Base-by-base conservation (phyloP, 2,113 vertebrate species). In the Neolamprologus hecqui region DNA sequence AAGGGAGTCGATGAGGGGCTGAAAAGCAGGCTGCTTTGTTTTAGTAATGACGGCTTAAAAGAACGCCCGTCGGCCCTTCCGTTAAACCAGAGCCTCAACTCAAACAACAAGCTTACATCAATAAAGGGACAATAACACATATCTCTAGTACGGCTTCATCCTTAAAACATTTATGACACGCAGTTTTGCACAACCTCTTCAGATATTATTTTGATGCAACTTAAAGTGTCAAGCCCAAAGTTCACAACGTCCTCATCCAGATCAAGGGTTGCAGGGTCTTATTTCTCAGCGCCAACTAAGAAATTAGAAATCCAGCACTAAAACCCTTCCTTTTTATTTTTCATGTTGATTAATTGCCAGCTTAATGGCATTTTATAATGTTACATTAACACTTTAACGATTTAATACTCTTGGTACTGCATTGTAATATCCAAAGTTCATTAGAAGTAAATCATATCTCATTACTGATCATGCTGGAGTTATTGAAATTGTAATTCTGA, bases 21-120 rank as follows among this genome's bases (percentile, higher is more conserved):
- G 95, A 96, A 94, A 94, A 95, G 93, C 90, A 89, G 91, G 94
- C 95, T 94, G 94, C 95, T 96, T 96, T 97, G 96, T 96, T 96
- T 96, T 94, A 95, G 94, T 96, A 96, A 96, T 96, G 95, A 96
- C 49, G 93, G 94, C 95, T 95, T 96, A 96, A 95, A 96, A 80
- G 45, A 89, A 91, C 65, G 53, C 86, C 87, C 86, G 68, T 2
- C n/a, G 83, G 81, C 87, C 75, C 88, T 82, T 83, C 87, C 45
- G 77, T 91, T 91, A 93, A 94, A 90, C 93, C 86, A 57, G 79
- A 21, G 70, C 91, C 8, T 88, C 94, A 88, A 93, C 92, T 93
- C 92, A 91, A 93, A 94, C 93, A 95, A 89, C 84, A 89, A 75
- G 89, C 85, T 21, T 77, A 23, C 92, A 84, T 96, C 94, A 86